Conservation (phyloP, 2,888 invertebrate species). For the Epicampocera succincta region DNA sequence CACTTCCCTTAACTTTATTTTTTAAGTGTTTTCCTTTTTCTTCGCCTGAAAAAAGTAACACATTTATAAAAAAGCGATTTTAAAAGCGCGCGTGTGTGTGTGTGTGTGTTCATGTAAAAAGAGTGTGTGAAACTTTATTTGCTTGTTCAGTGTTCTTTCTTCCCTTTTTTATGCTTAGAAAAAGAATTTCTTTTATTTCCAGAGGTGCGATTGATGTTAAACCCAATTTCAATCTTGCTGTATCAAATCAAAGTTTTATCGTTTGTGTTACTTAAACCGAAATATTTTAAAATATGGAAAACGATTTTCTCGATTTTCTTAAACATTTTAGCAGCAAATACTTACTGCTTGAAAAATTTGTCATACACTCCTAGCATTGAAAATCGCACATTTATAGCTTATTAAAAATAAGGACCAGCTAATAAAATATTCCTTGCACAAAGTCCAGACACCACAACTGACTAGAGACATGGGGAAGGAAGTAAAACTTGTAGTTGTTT, state of each 20-base stretch:
- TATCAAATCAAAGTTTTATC: slow-evolving; percentile 62
- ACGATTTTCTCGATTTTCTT: too few species aligned
- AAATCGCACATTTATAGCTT: too few species aligned
- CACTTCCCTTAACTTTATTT: slow-evolving; percentile 41
- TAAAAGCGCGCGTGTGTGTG: background rate
- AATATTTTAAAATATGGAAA: too few species aligned
- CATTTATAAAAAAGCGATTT: background rate
- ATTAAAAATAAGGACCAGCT: too few species aligned
- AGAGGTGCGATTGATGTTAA: background rate
- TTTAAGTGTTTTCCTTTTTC: slow-evolving; percentile 5
- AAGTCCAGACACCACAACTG: too few species aligned
- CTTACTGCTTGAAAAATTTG: too few species aligned
- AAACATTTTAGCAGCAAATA: too few species aligned
- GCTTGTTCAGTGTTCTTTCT: slow-evolving; percentile 14
- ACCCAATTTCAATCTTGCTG: slow-evolving; percentile 20
- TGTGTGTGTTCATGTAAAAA: background rate
- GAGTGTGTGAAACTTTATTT: slow-evolving; percentile 44
- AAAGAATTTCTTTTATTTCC: slow-evolving; percentile 13
- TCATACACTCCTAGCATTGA: too few species aligned
- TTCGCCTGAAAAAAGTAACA: slow-evolving; percentile 1
- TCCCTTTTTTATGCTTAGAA: slow-evolving; percentile 5
- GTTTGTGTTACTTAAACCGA: too few species aligned
- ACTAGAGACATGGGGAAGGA: too few species aligned
- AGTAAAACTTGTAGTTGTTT: too few species aligned
- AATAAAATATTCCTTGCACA: too few species aligned